Conservation (phyloP, 2,888 invertebrate genomes). For the Aelia acuminata region DNA sequence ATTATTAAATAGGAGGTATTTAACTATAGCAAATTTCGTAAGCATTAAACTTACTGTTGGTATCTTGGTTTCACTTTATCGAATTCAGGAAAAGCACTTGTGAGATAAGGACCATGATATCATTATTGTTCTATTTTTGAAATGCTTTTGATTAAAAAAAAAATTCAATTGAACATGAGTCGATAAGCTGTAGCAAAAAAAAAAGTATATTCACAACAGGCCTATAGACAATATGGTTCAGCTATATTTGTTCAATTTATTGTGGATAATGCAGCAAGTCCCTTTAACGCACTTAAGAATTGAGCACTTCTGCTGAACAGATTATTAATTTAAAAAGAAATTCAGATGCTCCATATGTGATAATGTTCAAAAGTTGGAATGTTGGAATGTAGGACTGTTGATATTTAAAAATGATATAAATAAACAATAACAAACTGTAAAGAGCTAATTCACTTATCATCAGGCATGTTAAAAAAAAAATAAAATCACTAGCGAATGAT, state of each 20-base stretch:
- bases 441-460: neutral
- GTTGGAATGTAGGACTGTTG: neutral
- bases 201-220: neutral
- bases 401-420: neutral
- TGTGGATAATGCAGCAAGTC: neutral
- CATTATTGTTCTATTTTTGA: conserved; percentile 16
- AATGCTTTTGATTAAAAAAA: conserved; percentile 35
- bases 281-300: neutral
- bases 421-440: neutral
- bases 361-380: neutral
- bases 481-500: neutral
- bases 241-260: neutral
- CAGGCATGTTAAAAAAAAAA: no score
- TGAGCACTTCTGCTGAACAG: neutral
- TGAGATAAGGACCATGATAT: conserved; percentile 43
- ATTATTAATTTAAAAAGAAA: neutral
- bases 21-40: neutral
- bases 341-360: neutral
- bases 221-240: neutral
- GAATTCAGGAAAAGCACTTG: conserved; percentile 44
- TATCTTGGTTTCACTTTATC: conserved; percentile 46
- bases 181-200: neutral
- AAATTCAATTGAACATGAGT: conserved; percentile 19
- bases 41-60: conserved; percentile 30
- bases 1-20: neutral